These are phyloP conservation scores for Zeus faber DNA, from an alignment of 2,113 vertebrate genomes.

Conservation along the genomic window DNA sequence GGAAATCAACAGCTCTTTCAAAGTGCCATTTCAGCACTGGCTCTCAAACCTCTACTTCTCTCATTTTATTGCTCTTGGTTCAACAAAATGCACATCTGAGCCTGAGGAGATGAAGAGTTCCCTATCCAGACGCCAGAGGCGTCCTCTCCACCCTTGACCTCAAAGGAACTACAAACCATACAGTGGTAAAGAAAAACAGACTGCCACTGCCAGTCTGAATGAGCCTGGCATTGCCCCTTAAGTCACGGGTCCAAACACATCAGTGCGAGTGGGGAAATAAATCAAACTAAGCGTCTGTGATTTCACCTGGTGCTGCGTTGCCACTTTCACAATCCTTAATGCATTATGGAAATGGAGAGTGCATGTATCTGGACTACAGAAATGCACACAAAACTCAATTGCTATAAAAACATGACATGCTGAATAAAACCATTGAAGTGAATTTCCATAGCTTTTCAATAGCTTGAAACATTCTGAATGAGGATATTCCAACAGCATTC, in stretches of 20 bases:
- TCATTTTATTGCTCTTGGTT: slow-evolving; percentile 35
- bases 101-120: slow-evolving; percentile 24
- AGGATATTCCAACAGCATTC: no score
- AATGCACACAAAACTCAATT: no score
- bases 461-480: no score
- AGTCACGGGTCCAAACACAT: slow-evolving; percentile 27
- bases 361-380: no score
- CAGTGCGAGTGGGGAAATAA: slow-evolving; percentile 31
- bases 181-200: slow-evolving; percentile 29
- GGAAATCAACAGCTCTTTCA: slow-evolving; percentile 13
- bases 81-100: slow-evolving; percentile 6
- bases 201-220: slow-evolving; percentile 16
- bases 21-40: slow-evolving; percentile 43
- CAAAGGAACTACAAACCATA: slow-evolving; percentile 48
- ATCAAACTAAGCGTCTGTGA: slow-evolving; percentile 24
- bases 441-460: no score
- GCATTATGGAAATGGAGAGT: no score
- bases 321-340: not conserved
- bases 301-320: not conserved
- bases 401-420: no score
- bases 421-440: no score
- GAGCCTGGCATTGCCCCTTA: slow-evolving; percentile 20
- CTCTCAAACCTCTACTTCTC: slow-evolving; percentile 20
- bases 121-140: slow-evolving; percentile 33
- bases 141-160: slow-evolving; percentile 39